Evolutionary conservation across 2,888 invertebrate genomes (phyloP).

Genomic region (Stenotaenia linearis): DNA sequence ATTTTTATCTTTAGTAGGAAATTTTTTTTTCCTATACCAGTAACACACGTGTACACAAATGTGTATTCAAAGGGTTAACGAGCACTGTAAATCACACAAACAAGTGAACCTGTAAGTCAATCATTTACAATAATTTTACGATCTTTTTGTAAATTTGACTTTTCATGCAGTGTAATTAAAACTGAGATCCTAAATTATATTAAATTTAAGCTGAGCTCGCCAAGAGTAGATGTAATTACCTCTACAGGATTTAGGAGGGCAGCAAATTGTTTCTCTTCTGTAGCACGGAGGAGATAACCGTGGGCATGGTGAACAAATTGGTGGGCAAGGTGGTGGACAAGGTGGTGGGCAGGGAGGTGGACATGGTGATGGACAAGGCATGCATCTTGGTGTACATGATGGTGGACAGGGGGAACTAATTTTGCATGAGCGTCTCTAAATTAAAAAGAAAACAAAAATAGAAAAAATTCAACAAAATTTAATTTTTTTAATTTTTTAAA

Average conservation of each 20-base stretch:
- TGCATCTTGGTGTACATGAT: neutral
- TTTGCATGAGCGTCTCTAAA: neutral
- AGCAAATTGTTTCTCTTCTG: neutral
- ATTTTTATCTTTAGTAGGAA: too few species aligned
- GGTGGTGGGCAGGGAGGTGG: neutral
- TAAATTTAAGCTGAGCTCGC: too few species aligned
- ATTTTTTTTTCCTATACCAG: too few species aligned
- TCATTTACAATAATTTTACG: too few species aligned
- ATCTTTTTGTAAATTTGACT: too few species aligned
- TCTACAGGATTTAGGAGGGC: neutral
- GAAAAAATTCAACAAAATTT: neutral
- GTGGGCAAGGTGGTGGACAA: constrained; percentile 7
- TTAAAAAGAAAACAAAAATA: neutral
- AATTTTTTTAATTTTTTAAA: neutral
- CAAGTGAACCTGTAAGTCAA: too few species aligned
- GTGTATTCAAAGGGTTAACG: too few species aligned
- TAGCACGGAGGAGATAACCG: neutral
- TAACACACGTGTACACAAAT: too few species aligned
- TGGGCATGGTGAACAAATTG: neutral
- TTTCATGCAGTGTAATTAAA: too few species aligned
- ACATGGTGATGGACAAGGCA: neutral
- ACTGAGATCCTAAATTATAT: too few species aligned
- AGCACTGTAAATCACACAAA: too few species aligned
- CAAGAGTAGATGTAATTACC: too few species aligned
- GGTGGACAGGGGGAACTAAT: neutral